Base-by-base conservation (phyloP, 2,113 vertebrate genomes). In the Myiozetetes cayanensis region DNA sequence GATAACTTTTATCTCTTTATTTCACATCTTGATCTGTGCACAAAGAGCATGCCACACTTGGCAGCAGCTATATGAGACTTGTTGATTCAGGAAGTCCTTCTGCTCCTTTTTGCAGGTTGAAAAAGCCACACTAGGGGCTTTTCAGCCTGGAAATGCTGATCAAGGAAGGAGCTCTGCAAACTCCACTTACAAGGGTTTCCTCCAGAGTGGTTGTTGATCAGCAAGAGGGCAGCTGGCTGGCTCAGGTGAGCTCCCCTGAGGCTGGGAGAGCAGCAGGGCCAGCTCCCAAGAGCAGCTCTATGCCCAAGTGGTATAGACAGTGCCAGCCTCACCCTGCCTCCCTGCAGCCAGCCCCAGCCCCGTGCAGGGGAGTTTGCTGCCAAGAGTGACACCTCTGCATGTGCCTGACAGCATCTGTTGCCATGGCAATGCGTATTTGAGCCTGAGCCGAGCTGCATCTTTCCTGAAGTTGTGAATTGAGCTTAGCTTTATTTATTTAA, bases 401-500 rank as follows among this genome's bases (percentile, higher is more conserved):
- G 91, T n/a, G 94, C 86, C 21, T 33, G 85, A 93, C 92, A 96
- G 96, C 91, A 63, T 63, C 53, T 5, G 97, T 98, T 98, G 89
- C 97, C 92, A 97, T 97, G 96, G 97, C 75, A 89, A 98, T 80
- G 67, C 1, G 12, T 92, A 94, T 91, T 71, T 94, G 80, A 95
- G 89, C 92, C 95, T 96, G n/a, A 88, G 94, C 79, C 3, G 28
- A 91, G 80, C 89, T 31, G 81, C 50, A 14, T 93, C 93, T 95
- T 96, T 94, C 95, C 94, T 87, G 63, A 95, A 97, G 95, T 96
- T 96, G 90, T 97, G 97, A 97, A 95, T 96, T 93, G 97, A 97
- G 92, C 95, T 98, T 75, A 81, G 95, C 53, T 94, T 97, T 97
- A 92, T 98, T 97, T 97, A 96, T 97, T 96, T 89, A 92, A 94